Evolutionary conservation across 2,888 invertebrate genomes (phyloP).

Genomic region (Cerceris ruficornis): DNA sequence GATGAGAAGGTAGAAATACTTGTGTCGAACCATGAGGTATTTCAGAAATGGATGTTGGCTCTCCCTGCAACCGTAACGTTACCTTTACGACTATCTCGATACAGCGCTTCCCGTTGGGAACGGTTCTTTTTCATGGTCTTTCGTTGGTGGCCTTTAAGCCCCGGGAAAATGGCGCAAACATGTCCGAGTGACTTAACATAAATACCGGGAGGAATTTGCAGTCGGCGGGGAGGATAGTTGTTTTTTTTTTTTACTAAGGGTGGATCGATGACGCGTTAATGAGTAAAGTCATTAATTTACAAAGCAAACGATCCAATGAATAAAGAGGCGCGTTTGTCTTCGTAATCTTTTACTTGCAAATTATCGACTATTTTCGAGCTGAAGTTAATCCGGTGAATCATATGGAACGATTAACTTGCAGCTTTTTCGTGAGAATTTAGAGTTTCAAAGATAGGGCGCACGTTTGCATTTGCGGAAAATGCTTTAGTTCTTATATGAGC

Average conservation of each 20-base stretch:
- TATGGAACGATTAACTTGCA: not conserved
- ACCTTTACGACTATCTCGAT: constrained; percentile 45
- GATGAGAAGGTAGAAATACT: constrained; percentile 32
- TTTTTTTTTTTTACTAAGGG: not conserved
- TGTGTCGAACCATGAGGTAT: constrained; percentile 21
- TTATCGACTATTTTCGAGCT: not conserved
- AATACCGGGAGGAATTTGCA: not conserved
- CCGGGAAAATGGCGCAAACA: constrained; percentile 15
- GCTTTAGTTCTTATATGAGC: too few species aligned
- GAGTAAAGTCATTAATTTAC: constrained; percentile 43
- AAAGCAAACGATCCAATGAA: constrained; percentile 29
- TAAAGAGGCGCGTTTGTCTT: constrained; percentile 32
- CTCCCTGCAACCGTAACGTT: constrained; percentile 36
- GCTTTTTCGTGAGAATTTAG: too few species aligned
- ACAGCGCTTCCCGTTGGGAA: constrained; percentile 39
- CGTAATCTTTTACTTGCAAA: not conserved
- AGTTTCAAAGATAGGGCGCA: too few species aligned
- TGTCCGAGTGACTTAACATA: constrained; percentile 7
- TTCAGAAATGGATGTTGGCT: constrained; percentile 35
- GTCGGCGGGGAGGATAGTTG: not conserved
- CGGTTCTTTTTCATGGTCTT: constrained; percentile 36
- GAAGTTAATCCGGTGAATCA: not conserved
- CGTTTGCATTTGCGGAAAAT: too few species aligned
- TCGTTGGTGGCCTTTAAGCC: constrained; percentile 6
- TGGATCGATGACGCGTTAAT: constrained; percentile 35